phyloP scores from a whole-genome alignment of 2,888 invertebrate genomes.

The Dichetophora obliterata region DNA sequence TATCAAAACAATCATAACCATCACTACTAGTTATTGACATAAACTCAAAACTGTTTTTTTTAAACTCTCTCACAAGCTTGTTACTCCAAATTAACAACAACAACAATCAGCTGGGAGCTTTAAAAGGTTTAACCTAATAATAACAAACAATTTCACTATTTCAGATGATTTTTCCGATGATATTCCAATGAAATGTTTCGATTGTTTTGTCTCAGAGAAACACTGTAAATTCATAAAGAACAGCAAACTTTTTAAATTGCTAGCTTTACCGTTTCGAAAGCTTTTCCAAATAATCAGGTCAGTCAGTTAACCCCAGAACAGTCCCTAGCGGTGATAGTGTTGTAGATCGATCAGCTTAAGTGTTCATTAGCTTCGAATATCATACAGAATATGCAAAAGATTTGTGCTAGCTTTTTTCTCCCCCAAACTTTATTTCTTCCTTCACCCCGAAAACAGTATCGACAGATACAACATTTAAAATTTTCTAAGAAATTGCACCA shows the following conservation, averaged over 20 bases:
- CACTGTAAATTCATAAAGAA: conserved; percentile 50
- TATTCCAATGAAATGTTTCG: conserved; percentile 41
- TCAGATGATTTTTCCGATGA: conserved; percentile 49
- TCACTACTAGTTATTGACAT: no score
- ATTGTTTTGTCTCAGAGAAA: conserved; percentile 51
- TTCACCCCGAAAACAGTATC: not conserved
- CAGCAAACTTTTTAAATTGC: conserved; percentile 55
- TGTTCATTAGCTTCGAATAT: not conserved
- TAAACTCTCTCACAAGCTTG: not conserved
- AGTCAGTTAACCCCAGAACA: conserved; percentile 49
- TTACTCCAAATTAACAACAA: conserved; percentile 29
- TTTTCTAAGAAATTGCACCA: no score
- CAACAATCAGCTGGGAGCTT: not conserved
- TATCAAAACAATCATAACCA: no score
- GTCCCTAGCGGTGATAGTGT: not conserved
- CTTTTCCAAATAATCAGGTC: conserved; percentile 63
- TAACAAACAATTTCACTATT: conserved; percentile 41
- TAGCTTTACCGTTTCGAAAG: conserved; percentile 61
- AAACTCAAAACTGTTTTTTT: not conserved
- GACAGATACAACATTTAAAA: not conserved
- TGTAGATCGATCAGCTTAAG: not conserved
- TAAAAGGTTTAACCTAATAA: not conserved
- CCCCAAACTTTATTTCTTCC: not conserved
- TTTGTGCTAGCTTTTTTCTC: not conserved
- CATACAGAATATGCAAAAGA: not conserved